These are phyloP conservation scores for Medauroidea extradentata DNA, from an alignment of 1,140 invertebrate species.

Conservation along the genomic window DNA sequence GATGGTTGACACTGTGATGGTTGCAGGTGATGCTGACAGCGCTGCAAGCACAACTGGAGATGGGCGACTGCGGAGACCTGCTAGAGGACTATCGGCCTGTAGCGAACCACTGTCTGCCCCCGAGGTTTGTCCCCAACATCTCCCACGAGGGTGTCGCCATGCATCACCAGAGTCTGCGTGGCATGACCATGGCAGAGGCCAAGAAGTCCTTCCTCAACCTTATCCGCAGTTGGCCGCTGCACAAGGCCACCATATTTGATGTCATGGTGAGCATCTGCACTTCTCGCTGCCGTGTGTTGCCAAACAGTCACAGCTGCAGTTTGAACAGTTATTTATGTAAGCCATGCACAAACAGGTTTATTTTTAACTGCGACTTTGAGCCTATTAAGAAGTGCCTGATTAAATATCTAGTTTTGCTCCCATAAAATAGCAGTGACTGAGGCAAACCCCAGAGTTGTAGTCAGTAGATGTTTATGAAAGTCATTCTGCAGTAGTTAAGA, in stretches of 20 bases:
- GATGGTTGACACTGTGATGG: too few species aligned
- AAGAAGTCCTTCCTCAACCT: constrained; percentile 92
- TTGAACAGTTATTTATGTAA: too few species aligned
- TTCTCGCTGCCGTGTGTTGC: too few species aligned
- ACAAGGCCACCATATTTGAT: constrained; percentile 90
- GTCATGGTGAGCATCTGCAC: constrained; percentile 67
- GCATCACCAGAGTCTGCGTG: constrained; percentile 81
- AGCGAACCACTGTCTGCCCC: constrained; percentile 75
- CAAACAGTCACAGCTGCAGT: too few species aligned
- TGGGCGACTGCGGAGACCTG: constrained; percentile 70
- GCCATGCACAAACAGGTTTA: too few species aligned
- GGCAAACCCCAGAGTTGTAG: too few species aligned
- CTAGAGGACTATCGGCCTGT: constrained; percentile 69
- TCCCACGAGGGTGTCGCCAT: constrained; percentile 74
- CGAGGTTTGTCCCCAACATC: constrained; percentile 68
- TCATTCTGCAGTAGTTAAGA: too few species aligned
- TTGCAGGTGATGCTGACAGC: constrained; percentile 88
- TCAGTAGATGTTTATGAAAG: too few species aligned
- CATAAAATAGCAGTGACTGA: too few species aligned
- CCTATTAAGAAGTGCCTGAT: too few species aligned
- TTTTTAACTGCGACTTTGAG: too few species aligned
- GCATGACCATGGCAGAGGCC: constrained; percentile 78
- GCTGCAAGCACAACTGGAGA: constrained; percentile 87
- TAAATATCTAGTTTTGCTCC: too few species aligned
- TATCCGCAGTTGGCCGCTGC: constrained; percentile 88